Evolutionary conservation across 2,113 vertebrate genomes (phyloP).

Genomic region (Zosterops borbonicus): DNA sequence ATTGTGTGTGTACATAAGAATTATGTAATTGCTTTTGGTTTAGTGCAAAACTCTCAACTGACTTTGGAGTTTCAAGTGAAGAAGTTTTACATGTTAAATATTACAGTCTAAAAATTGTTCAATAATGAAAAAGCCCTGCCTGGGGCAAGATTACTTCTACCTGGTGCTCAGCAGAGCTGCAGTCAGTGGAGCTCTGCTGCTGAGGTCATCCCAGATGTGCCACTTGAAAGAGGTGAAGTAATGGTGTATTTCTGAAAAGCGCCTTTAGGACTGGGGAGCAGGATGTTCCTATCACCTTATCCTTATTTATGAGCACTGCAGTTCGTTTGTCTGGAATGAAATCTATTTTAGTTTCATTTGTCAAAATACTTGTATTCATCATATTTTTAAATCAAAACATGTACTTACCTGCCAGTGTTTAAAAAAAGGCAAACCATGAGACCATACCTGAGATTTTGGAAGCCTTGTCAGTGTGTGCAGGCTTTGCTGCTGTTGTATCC

Average conservation of each 20-base stretch:
- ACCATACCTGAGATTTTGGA: not conserved
- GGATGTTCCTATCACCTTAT: not conserved
- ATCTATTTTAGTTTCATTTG: not conserved
- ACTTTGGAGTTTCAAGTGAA: not conserved
- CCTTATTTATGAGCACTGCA: not conserved
- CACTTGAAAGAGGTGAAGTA: not conserved
- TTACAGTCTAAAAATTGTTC: not conserved
- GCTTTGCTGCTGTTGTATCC: not conserved
- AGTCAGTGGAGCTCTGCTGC: not conserved
- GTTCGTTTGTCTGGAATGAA: not conserved
- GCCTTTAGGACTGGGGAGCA: not conserved
- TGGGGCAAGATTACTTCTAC: not conserved
- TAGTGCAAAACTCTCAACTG: not conserved
- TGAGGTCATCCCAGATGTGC: not conserved
- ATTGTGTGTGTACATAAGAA: not conserved
- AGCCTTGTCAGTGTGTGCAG: fast-evolving
- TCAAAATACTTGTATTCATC: not conserved
- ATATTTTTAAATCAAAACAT: not conserved
- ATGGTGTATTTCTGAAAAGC: not conserved
- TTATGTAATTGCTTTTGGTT: not conserved
- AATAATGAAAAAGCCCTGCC: not conserved
- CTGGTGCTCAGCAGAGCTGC: not conserved
- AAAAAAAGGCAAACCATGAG: not conserved
- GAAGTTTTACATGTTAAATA: not conserved
- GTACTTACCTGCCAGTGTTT: not conserved